phyloP scores from a whole-genome alignment of 2,113 vertebrate species.

The Equus quagga region DNA sequence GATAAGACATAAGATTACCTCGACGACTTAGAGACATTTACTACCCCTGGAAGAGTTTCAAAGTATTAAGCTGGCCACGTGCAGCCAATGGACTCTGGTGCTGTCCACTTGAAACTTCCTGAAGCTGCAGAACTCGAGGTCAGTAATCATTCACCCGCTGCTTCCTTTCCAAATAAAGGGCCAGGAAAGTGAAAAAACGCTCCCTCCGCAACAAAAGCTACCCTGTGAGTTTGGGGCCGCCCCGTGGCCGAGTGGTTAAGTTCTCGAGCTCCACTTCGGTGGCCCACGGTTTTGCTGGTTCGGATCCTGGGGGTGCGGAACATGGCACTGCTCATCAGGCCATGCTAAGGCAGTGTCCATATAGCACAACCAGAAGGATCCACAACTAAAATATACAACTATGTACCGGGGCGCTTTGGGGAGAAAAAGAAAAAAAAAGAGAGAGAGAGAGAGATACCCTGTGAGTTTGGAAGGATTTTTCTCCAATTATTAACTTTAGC shows the following conservation, averaged over 20 bases:
- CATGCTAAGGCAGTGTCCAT: no score
- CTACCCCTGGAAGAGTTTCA: not conserved
- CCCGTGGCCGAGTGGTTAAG: no score
- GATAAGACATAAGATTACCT: not conserved
- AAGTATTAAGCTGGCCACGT: not conserved
- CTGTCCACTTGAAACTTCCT: not conserved
- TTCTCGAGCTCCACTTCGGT: no score
- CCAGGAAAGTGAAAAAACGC: not conserved
- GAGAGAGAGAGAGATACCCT: not conserved
- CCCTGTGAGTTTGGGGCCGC: not conserved
- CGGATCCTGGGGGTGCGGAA: no score
- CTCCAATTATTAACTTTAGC: slow-evolving; percentile 20
- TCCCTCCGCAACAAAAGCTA: not conserved
- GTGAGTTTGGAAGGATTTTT: not conserved
- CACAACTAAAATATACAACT: no score
- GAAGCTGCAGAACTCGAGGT: not conserved
- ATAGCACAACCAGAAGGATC: no score
- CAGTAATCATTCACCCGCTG: not conserved
- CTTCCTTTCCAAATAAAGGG: slow-evolving; percentile 16
- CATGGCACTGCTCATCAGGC: no score
- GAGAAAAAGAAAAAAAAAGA: no score
- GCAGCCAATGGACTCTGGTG: not conserved
- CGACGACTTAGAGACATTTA: not conserved
- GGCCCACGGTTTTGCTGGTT: no score
- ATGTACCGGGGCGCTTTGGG: no score